Base-by-base conservation (phyloP, 2,888 invertebrate species). In the Fragum sueziense region DNA sequence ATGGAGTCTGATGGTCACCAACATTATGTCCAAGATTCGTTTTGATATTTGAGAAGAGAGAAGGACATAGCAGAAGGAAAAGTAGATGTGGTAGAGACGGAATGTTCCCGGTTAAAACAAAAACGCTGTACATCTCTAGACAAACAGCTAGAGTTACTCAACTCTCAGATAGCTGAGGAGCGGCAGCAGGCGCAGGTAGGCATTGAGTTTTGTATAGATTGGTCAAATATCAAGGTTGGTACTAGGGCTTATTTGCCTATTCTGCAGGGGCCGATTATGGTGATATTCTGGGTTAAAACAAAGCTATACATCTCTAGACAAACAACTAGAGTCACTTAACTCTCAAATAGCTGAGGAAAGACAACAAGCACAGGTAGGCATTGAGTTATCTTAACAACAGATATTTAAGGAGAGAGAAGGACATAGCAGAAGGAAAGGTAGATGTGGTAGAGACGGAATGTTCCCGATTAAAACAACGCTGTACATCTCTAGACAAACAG, bases 11-110 rank as follows among this genome's bases (percentile, higher is more conserved):
- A n/a, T n/a, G n/a, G n/a, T n/a, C n/a, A n/a, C n/a, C n/a, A n/a
- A n/a, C n/a, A n/a, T n/a, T n/a, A n/a, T n/a, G n/a, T n/a, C n/a
- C n/a, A n/a, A n/a, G n/a, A n/a, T n/a, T n/a, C n/a, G n/a, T n/a
- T n/a, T n/a, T n/a, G 93, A 78, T 97, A 96, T 93, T 93, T 98
- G 85, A 95, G 98, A 82, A 96, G 96, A 91, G 98, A 98, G 93
- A 98, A 98, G 93, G 97, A 98, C 91, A 95, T 98, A 77, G 96
- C 97, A 0, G 95, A 96, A 78, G 96, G 97, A 37, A 97, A 97
- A 92, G 95, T 96, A 88, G 98, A 98, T 90, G 96, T 97, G 70
- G 94, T 97, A 0, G 96, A 96, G 92, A 96, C 97, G 2, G 98
- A 98, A 93, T 96, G 96, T 88, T 94, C 95, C 72, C 95, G 97